phyloP scores from a whole-genome alignment of 2,888 invertebrate species.

The Achlya flavicornis region DNA sequence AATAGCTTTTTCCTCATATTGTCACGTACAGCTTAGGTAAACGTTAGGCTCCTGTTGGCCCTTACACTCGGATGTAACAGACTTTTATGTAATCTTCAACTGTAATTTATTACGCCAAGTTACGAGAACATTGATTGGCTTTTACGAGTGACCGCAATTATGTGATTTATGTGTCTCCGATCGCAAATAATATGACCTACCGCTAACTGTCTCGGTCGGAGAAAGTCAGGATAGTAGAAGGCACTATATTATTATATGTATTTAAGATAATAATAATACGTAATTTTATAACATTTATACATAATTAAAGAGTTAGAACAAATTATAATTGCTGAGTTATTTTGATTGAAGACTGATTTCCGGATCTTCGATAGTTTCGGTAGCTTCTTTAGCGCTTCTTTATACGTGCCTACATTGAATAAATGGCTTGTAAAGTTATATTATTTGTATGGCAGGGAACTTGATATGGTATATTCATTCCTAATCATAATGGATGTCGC shows the following conservation, averaged over 20 bases:
- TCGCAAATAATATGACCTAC: conserved; percentile 26
- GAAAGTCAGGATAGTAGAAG: not conserved
- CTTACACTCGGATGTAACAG: conserved; percentile 10
- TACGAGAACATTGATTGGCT: conserved; percentile 44
- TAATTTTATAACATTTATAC: no score
- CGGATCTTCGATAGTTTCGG: no score
- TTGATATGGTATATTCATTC: no score
- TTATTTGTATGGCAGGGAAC: no score
- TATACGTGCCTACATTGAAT: no score
- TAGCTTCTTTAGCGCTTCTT: no score
- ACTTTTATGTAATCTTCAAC: conserved; percentile 23
- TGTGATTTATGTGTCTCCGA: conserved; percentile 45
- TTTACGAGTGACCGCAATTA: conserved; percentile 52
- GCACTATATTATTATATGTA: not conserved
- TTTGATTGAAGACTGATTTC: no score
- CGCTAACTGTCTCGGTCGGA: not conserved
- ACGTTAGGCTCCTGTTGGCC: not conserved
- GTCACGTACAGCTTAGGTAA: not conserved
- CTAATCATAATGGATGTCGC: no score
- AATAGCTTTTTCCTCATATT: not conserved
- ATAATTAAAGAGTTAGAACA: no score
- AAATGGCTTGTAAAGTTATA: no score
- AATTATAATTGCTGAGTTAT: no score
- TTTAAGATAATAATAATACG: no score
- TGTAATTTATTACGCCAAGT: conserved; percentile 41